Evolutionary conservation across 2,888 invertebrate genomes (phyloP).

Genomic region (Oligia latruncula): DNA sequence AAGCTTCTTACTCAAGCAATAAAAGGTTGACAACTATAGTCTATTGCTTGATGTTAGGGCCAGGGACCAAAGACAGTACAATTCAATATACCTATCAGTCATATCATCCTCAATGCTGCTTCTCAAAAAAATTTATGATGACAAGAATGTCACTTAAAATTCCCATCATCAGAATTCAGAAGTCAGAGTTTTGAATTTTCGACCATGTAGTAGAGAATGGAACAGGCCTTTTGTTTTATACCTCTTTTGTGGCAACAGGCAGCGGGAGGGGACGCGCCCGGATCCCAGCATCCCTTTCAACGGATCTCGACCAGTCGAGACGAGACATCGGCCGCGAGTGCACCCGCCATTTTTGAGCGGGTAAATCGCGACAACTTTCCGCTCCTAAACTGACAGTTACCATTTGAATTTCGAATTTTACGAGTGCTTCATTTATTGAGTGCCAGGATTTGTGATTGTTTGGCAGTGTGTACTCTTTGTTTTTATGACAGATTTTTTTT

Average conservation of each 20-base stretch:
- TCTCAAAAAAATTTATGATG: background rate
- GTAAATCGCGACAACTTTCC: slow-evolving; percentile 72
- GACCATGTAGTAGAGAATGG: no score
- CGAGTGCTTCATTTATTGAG: slow-evolving; percentile 43
- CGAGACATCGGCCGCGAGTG: slow-evolving; percentile 64
- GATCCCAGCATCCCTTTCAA: slow-evolving; percentile 68
- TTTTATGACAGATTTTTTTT: background rate
- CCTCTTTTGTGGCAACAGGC: slow-evolving; percentile 36
- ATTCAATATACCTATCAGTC: background rate
- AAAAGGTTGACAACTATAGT: background rate
- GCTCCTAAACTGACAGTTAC: slow-evolving; percentile 57
- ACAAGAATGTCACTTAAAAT: background rate
- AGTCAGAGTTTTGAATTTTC: background rate
- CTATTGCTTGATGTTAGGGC: background rate
- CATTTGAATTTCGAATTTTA: slow-evolving; percentile 54
- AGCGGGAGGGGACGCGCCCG: slow-evolving; percentile 63
- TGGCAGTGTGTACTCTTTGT: slow-evolving; percentile 17
- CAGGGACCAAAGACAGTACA: no score
- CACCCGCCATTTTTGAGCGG: slow-evolving; percentile 60
- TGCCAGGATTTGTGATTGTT: slow-evolving; percentile 43
- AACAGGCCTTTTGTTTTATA: slow-evolving; percentile 30
- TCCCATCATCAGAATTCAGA: background rate
- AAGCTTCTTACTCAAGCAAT: background rate
- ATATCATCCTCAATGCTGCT: background rate
- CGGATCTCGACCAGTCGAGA: slow-evolving; percentile 72